Percentiles rank a stretch among this genome's conserved stretches.
Evolutionary conservation across 2,113 vertebrate species (phyloP).

Genomic region (Caranx ignobilis): DNA sequence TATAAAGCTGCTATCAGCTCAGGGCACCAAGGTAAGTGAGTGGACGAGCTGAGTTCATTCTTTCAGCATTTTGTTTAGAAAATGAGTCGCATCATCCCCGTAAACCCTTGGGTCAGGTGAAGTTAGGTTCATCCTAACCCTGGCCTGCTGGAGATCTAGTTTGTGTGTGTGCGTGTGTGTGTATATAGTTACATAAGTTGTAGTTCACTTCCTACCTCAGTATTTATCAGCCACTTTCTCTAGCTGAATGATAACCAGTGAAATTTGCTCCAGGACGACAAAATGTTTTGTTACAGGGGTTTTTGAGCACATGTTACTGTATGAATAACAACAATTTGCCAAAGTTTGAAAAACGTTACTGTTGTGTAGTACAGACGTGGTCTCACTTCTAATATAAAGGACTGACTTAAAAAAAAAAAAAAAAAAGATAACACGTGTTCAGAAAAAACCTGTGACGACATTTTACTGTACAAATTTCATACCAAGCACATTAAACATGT

Average conservation of each 20-base stretch:
- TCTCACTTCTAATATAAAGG: too few species aligned
- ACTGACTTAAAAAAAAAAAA: too few species aligned
- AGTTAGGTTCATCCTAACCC: not conserved
- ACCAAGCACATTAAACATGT: not conserved
- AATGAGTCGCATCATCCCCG: not conserved
- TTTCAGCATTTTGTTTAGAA: slow-evolving; percentile 17
- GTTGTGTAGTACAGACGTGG: not conserved
- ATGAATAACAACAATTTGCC: not conserved
- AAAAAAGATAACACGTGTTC: not conserved
- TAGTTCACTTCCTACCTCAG: not conserved
- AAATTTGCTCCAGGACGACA: slow-evolving; percentile 8
- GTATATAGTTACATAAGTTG: not conserved
- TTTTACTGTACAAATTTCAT: slow-evolving; percentile 15
- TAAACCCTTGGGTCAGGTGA: slow-evolving; percentile 5
- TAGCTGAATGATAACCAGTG: slow-evolving; percentile 16
- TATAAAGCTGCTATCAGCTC: slow-evolving; percentile 82
- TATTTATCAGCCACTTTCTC: not conserved
- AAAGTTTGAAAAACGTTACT: not conserved
- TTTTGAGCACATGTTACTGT: not conserved
- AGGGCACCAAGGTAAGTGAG: slow-evolving; percentile 80
- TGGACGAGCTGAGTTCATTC: slow-evolving; percentile 32
- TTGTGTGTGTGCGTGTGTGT: not conserved
- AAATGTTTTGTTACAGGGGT: not conserved
- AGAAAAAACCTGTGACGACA: not conserved
- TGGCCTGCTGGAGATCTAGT: not conserved